phyloP scores from a whole-genome alignment of 2,888 invertebrate species.

The Mythimna albipuncta region DNA sequence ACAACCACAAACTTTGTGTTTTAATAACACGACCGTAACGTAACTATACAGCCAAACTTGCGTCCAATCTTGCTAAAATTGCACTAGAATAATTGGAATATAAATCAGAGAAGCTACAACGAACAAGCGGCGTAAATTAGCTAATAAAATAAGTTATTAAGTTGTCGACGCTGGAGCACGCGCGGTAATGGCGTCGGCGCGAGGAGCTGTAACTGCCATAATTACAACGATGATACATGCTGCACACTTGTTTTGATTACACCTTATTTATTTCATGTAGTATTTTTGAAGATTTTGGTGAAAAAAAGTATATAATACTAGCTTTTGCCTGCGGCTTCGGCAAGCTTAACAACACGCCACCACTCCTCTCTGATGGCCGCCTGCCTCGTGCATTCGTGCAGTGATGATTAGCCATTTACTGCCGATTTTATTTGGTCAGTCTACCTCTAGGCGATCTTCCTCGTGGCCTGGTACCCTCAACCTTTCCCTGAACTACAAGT shows the following conservation, averaged over 20 bases:
- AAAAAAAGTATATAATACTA: too few relatives aligned
- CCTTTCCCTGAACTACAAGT: too few relatives aligned
- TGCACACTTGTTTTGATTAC: constrained; percentile 29
- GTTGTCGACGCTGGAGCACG: constrained; percentile 27
- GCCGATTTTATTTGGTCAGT: too few relatives aligned
- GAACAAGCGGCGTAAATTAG: constrained; percentile 45
- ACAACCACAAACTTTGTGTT: neutral
- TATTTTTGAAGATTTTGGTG: neutral
- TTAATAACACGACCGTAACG: neutral
- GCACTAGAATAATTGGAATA: constrained; percentile 40
- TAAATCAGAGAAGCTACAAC: constrained; percentile 36
- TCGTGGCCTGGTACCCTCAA: too few relatives aligned
- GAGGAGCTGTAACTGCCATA: constrained; percentile 12
- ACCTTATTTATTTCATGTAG: constrained; percentile 1
- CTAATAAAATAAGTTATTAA: constrained; percentile 54
- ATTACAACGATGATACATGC: constrained; percentile 42
- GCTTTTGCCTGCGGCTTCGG: too few relatives aligned
- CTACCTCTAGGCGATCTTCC: too few relatives aligned
- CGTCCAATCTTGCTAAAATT: constrained; percentile 23
- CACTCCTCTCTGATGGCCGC: too few relatives aligned
- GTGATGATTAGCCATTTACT: too few relatives aligned
- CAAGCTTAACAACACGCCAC: too few relatives aligned
- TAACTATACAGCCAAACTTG: constrained; percentile 8
- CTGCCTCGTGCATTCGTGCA: too few relatives aligned
- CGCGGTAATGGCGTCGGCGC: constrained; percentile 26